phyloP scores from a whole-genome alignment of 2,888 invertebrate genomes.

The Eupelmus urozonus region DNA sequence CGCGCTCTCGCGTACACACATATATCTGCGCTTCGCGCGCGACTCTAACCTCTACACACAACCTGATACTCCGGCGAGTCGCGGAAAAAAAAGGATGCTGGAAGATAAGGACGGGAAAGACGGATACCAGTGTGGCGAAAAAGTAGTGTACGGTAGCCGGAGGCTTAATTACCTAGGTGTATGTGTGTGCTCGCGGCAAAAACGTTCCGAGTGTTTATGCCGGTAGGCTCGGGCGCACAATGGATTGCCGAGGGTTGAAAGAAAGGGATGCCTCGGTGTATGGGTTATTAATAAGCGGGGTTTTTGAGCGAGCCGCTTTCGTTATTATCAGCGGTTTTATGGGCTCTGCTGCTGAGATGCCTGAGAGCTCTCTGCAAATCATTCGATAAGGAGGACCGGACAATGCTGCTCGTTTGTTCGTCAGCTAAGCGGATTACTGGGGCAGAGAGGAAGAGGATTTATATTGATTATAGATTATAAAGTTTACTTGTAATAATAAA shows the following conservation, averaged over 20 bases:
- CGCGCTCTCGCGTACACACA: neutral
- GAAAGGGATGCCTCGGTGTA: neutral
- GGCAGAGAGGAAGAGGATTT: too few relatives aligned
- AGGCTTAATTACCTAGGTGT: neutral
- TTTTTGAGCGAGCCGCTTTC: neutral
- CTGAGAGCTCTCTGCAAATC: constrained; percentile 1
- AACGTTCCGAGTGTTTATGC: neutral
- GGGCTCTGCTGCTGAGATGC: neutral
- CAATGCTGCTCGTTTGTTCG: too few relatives aligned
- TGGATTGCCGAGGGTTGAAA: neutral
- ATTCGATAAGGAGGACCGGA: constrained; percentile 12
- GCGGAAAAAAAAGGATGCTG: neutral
- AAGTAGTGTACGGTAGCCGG: neutral
- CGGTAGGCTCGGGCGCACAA: neutral
- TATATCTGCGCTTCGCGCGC: constrained; percentile 12
- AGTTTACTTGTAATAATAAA: too few relatives aligned
- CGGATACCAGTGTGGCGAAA: neutral
- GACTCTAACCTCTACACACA: too few relatives aligned
- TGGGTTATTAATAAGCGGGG: neutral
- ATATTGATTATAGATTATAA: too few relatives aligned
- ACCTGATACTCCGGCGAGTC: constrained; percentile 12
- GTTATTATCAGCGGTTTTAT: constrained; percentile 11
- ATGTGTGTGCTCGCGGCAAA: neutral
- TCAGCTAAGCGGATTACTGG: too few relatives aligned
- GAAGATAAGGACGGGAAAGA: neutral